Evolutionary conservation across 2,888 invertebrate species (phyloP).

Genomic region (Sussaba pulchella): DNA sequence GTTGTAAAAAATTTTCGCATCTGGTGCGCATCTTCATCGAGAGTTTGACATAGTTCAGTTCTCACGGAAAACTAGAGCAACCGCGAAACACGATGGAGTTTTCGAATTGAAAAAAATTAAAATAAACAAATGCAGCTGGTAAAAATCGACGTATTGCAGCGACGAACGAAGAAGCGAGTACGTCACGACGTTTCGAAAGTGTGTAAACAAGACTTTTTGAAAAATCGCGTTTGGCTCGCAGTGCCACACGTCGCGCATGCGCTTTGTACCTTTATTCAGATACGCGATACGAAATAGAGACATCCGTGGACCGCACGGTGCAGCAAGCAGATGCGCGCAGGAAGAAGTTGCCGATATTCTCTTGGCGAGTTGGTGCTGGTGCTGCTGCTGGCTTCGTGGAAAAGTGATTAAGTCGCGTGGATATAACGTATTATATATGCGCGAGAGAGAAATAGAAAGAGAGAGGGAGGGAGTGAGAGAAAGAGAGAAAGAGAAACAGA

Average conservation of each 20-base stretch:
- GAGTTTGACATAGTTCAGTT: slow-evolving; percentile 2
- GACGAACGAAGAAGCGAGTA: slow-evolving; percentile 17
- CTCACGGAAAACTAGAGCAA: slow-evolving; percentile 29
- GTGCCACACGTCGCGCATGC: not conserved
- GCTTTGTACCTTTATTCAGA: slow-evolving; percentile 3
- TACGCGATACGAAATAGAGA: slow-evolving; percentile 53
- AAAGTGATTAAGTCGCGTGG: slow-evolving; percentile 64
- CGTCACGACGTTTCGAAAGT: slow-evolving; percentile 41
- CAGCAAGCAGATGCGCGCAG: slow-evolving; percentile 28
- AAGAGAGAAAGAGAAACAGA: no score
- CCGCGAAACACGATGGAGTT: slow-evolving; percentile 7
- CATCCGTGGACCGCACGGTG: slow-evolving; percentile 38
- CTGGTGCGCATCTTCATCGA: slow-evolving; percentile 14
- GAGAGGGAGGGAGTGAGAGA: no score
- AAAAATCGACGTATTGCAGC: not conserved
- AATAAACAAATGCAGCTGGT: not conserved
- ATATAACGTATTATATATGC: slow-evolving; percentile 61
- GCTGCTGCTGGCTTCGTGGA: slow-evolving; percentile 52
- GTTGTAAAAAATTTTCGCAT: slow-evolving; percentile 9
- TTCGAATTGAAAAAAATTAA: slow-evolving; percentile 1
- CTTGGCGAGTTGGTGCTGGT: slow-evolving; percentile 4
- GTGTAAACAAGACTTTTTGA: slow-evolving; percentile 37
- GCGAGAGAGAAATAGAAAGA: no score
- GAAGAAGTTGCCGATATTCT: slow-evolving; percentile 50
- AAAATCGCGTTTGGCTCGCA: slow-evolving; percentile 26